Evolutionary conservation across 1,140 invertebrate species (phyloP).

Genomic region (Drosophila ficusphila): DNA sequence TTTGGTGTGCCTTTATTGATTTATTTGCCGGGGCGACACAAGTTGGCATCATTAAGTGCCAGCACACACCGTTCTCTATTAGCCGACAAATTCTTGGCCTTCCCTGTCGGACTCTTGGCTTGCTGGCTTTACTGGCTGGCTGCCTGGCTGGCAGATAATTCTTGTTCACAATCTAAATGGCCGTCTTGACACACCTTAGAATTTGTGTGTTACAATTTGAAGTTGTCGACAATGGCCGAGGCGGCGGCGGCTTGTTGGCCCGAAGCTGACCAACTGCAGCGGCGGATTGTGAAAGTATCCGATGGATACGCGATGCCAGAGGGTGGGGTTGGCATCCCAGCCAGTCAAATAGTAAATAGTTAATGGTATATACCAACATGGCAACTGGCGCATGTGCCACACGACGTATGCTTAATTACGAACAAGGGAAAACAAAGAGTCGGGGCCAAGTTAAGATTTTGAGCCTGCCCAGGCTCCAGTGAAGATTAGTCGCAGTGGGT

Average conservation of each 20-base stretch:
- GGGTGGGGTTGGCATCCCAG: slow-evolving; percentile 63
- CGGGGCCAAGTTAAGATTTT: slow-evolving; percentile 42
- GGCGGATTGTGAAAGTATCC: slow-evolving; percentile 78
- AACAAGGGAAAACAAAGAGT: slow-evolving; percentile 64
- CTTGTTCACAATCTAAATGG: slow-evolving; percentile 82
- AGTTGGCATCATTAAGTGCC: slow-evolving; percentile 81
- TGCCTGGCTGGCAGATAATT: slow-evolving; percentile 59
- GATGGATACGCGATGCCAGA: slow-evolving; percentile 38
- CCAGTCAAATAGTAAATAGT: too few species aligned
- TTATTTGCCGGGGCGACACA: slow-evolving; percentile 68
- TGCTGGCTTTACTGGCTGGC: too few species aligned
- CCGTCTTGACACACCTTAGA: slow-evolving; percentile 80
- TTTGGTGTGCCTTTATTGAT: slow-evolving; percentile 54
- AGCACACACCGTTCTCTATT: slow-evolving; percentile 78
- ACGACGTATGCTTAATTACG: slow-evolving; percentile 82
- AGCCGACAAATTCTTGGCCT: slow-evolving; percentile 82
- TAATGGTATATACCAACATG: too few species aligned
- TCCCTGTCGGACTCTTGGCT: slow-evolving; percentile 69
- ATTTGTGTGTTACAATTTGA: slow-evolving; percentile 82
- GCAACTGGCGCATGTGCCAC: slow-evolving; percentile 59
- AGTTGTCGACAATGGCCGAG: slow-evolving; percentile 79
- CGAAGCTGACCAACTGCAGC: slow-evolving; percentile 71
- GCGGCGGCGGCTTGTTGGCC: slow-evolving; percentile 23
- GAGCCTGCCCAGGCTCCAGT: slow-evolving; percentile 51
- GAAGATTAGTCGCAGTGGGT: slow-evolving; percentile 82